These are phyloP conservation scores for Melopsittacus undulatus DNA, from an alignment of 2,797 vertebrate genomes.

Conservation along the genomic window DNA sequence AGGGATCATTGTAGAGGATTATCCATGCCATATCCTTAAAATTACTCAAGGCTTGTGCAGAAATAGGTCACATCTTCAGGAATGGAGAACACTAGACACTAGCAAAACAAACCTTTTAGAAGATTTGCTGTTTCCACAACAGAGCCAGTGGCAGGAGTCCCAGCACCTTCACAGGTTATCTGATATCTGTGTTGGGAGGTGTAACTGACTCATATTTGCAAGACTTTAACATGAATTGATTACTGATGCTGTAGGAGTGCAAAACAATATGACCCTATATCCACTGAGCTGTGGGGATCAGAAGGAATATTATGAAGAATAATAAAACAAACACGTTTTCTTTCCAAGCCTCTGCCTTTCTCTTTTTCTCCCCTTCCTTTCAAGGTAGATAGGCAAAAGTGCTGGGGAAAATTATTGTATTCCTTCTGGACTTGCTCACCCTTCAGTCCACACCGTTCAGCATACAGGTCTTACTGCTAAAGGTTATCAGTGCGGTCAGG, in stretches of 20 bases:
- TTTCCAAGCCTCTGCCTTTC: not conserved
- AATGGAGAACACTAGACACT: not conserved
- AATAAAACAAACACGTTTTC: not conserved
- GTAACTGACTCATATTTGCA: not conserved
- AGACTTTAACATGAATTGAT: not conserved
- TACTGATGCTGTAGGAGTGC: not conserved
- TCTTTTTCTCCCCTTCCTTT: not conserved
- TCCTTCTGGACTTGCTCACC: not conserved
- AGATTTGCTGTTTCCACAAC: not conserved
- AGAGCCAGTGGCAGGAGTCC: not conserved
- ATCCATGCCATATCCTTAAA: not conserved
- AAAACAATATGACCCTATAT: not conserved
- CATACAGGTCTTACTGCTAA: not conserved
- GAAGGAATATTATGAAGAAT: not conserved
- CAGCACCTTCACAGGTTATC: not conserved
- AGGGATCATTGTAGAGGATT: not conserved
- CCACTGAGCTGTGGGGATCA: rapidly evolving
- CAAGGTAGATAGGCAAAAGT: not conserved
- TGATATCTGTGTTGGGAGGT: not conserved
- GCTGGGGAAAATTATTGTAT: not conserved
- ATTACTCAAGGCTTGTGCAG: not conserved
- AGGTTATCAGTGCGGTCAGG: not conserved
- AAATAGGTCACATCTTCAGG: not conserved
- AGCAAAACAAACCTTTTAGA: not conserved
- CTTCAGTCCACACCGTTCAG: not conserved